Evolutionary conservation across 2,888 invertebrate species (phyloP), one percentile per base, ranked within the genome.

Genomic region (Lasioglossum malachurum): DNA sequence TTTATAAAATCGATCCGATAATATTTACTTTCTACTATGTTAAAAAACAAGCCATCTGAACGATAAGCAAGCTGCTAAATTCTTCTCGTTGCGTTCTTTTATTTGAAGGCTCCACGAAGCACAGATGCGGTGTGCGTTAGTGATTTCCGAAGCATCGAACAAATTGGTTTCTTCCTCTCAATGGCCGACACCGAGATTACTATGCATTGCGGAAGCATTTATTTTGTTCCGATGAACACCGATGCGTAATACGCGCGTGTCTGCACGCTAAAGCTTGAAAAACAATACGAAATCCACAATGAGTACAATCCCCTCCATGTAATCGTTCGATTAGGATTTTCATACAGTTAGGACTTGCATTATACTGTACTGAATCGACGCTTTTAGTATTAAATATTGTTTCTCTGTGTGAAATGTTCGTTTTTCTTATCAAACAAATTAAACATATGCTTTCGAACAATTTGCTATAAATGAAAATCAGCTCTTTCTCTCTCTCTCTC

Each of bases 81-180:
- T 44, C 23, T 69, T 16, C 31, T 16, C 35, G 12, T 57, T 57
- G 49, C 2, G 44, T 2, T 69, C 49, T 38, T 31, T 14, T 23
- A 44, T 57, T 69, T 23, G n/a, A n/a, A 7, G 41, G 23, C 46
- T 53, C 19, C 53, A 10, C 23, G 38, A 46, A 41, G 31, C 78
- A 57, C 38, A 35, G 75, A 67, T 67, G 83, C 75, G 16, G 16
- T 16, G 64, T 57, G 44, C 76, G 49, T 57, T 80, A n/a, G 44
- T 80, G 81, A 75, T 86, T 86, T 78, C 46, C 80, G 78, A 78
- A 77, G 77, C 84, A 84, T 86, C 60, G 84, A 69, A 82, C 79
- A 87, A 86, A 87, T 87, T 87, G 57, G 71, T 75, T 80, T 80
- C 80, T 87, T 87, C 80, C 86, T 87, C 27, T 80, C 49, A 46